phyloP scores from a whole-genome alignment of 1,140 invertebrate species.

The Pseudomyrmex concolor region DNA sequence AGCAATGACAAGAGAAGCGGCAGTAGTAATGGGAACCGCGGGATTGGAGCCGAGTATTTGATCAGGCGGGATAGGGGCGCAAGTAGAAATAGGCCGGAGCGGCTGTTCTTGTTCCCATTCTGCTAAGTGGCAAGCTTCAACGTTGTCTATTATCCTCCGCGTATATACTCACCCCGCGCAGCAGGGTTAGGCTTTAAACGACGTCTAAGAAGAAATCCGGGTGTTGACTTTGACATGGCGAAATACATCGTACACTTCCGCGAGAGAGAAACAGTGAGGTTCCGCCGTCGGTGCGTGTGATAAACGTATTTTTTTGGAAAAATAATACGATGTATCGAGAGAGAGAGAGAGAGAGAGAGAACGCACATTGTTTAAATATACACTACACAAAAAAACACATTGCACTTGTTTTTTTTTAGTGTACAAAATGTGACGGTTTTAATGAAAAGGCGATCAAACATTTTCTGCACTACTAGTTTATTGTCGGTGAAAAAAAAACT shows the following conservation, averaged over 20 bases:
- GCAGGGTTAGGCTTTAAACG: conserved; percentile 57
- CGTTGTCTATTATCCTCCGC: conserved; percentile 74
- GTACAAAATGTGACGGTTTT: too few species aligned
- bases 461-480: too few species aligned
- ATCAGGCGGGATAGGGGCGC: conserved; percentile 80
- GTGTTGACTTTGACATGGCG: conserved; percentile 48
- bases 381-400: too few species aligned
- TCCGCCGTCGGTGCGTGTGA: background rate
- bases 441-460: too few species aligned
- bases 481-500: too few species aligned
- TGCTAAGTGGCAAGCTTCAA: conserved; percentile 76
- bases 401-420: too few species aligned
- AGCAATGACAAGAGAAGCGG: conserved; percentile 58
- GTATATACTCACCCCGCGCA: conserved; percentile 61
- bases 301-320: background rate
- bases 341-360: background rate
- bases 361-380: too few species aligned
- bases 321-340: conserved; percentile 3
- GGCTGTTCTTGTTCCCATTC: conserved; percentile 83
- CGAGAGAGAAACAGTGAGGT: conserved; percentile 1
- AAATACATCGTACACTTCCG: conserved; percentile 34
- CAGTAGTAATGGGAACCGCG: conserved; percentile 74
- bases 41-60: conserved; percentile 78
- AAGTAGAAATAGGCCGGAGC: conserved; percentile 78
- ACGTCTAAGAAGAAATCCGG: conserved; percentile 21